Percentiles rank a stretch among this genome's conserved stretches.
Conservation (phyloP, 2,113 vertebrate genomes). For the Eudyptes chrysolophus region DNA sequence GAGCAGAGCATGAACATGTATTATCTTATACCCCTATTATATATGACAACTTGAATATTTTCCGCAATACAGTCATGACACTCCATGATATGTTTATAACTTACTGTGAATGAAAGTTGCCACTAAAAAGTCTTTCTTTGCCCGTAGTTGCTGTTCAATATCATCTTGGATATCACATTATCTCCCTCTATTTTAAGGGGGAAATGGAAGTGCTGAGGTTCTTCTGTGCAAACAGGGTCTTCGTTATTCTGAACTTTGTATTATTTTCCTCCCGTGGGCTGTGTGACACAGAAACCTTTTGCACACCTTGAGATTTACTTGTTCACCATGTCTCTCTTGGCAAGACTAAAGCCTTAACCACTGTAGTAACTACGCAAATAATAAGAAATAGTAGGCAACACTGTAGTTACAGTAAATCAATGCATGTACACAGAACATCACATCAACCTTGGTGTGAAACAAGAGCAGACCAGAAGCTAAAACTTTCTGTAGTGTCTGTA, state of each 20-base stretch:
- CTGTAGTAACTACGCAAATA: not conserved
- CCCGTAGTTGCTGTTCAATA: not conserved
- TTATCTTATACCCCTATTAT: not conserved
- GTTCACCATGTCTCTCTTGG: not conserved
- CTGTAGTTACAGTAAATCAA: not conserved
- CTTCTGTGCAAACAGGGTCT: not conserved
- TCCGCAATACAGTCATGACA: not conserved
- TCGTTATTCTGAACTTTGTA: not conserved
- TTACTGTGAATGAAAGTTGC: not conserved
- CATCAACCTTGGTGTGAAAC: not conserved
- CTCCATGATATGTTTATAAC: not conserved
- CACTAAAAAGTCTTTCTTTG: not conserved
- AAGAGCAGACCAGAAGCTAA: not conserved
- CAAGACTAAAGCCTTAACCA: not conserved
- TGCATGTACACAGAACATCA: not conserved
- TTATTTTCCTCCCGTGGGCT: not conserved
- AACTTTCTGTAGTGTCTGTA: not conserved
- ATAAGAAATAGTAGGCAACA: not conserved
- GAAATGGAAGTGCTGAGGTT: not conserved
- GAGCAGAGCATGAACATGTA: not conserved
- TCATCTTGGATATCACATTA: not conserved
- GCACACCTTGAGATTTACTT: not conserved
- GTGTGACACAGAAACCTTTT: not conserved
- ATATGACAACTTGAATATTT: not conserved
- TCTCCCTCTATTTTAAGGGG: not conserved